phyloP scores from a whole-genome alignment of 2,113 vertebrate genomes.

The Oryctolagus cuniculus region mOryCun1.1 NC_091433.1:103135501-103136000 shows the following conservation, averaged over 20 bases:
- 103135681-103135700: not conserved
- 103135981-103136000: not conserved
- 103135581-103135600: too few relatives aligned
- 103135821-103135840: not conserved
- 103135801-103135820: not conserved
- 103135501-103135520: fast-evolving
- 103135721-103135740: too few relatives aligned
- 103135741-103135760: fast-evolving
- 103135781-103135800: not conserved
- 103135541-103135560: too few relatives aligned
- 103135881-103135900: not conserved
- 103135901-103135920: not conserved
- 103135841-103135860: not conserved
- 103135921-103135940: not conserved
- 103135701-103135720: not conserved
- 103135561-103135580: too few relatives aligned
- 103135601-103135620: too few relatives aligned
- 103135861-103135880: not conserved
- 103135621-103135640: not conserved
- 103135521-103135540: not conserved
- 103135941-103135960: not conserved
- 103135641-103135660: not conserved
- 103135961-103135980: not conserved
- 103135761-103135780: not conserved
- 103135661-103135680: not conserved